phyloP scores from a whole-genome alignment of 2,797 vertebrate genomes.

The Vespertilio murinus region DNA sequence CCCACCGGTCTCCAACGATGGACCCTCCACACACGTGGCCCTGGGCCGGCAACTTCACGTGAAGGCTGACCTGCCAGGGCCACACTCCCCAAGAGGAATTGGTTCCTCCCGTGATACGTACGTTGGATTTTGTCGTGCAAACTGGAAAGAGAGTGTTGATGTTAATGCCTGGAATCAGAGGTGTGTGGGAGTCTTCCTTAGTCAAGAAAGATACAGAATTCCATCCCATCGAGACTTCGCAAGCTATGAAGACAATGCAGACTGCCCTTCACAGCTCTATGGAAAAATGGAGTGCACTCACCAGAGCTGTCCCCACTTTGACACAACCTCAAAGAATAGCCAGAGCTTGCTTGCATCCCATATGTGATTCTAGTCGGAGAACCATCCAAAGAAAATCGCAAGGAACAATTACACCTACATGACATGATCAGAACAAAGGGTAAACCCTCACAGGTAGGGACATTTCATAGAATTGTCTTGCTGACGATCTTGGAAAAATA shows the following conservation, averaged over 20 bases:
- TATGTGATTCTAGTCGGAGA: constrained; percentile 81
- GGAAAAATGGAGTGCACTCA: constrained; percentile 28
- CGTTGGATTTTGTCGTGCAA: constrained; percentile 12
- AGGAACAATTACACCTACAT: constrained; percentile 82
- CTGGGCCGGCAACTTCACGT: constrained; percentile 63
- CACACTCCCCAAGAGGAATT: constrained; percentile 83
- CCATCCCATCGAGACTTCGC: background rate
- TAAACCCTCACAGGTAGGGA: background rate
- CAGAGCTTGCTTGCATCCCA: constrained; percentile 74
- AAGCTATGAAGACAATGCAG: background rate
- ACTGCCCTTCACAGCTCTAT: background rate
- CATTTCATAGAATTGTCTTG: background rate
- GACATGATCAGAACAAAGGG: background rate
- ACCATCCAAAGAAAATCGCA: constrained; percentile 82
- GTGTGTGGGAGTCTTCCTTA: background rate
- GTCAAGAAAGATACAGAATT: background rate
- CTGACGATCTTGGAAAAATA: background rate
- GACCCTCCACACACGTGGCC: constrained; percentile 86
- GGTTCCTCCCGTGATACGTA: constrained; percentile 83
- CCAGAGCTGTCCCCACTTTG: constrained; percentile 47
- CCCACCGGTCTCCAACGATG: constrained; percentile 84
- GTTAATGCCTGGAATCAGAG: background rate
- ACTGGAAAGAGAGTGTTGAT: constrained; percentile 36
- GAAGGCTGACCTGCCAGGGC: constrained; percentile 88
- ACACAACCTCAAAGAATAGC: constrained; percentile 86